Evolutionary conservation across 2,797 vertebrate species (phyloP), one percentile per base, ranked within the genome.

Genomic region (Rhynchotus rufescens): DNA sequence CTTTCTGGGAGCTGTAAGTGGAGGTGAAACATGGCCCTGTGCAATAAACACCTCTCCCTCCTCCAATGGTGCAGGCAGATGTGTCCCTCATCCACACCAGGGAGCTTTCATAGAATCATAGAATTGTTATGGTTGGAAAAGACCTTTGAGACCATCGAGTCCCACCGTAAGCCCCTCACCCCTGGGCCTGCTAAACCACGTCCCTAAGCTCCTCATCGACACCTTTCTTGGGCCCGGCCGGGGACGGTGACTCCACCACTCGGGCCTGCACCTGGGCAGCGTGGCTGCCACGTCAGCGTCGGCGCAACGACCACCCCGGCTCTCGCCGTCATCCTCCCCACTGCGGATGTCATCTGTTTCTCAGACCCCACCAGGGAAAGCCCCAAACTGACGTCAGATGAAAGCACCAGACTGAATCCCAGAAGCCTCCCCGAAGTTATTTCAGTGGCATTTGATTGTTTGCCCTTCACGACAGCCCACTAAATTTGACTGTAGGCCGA

Each of bases 351-450:
- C 40, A 49, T 21, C 8, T 60, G 0, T 60, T 64, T 68, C 69
- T 72, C 45, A 54, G 56, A 60, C 26, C 9, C 23, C 1, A 0
- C 0, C 0, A 38, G 10, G 8, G 7, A 4, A 67, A 25, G 22
- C 52, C 47, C 45, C 32, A 30, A 12, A 16, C 25, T 21, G 59
- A 49, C 64, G 16, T 14, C 7, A 38, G 16, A 54, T 16, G 17
- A 54, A 54, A 54, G 26, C 68, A 23, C 32, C 66, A n/a, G 36
- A 80, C 19, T 38, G 56, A 73, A 73, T 22, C 10, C 17, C 61
- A 44, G 56, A 60, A 81, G 19, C 56, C 56, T 81, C 49, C 19
- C 34, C 47, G 14, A 49, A 67, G 15, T 77, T 57, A 28, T n/a
- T 80, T 47, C 11, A 42, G 38, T 20, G 34, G 47, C 0, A 0